Evolutionary conservation across 2,797 vertebrate genomes (phyloP).

Genomic region (Pseudomugil gertrudae): DNA sequence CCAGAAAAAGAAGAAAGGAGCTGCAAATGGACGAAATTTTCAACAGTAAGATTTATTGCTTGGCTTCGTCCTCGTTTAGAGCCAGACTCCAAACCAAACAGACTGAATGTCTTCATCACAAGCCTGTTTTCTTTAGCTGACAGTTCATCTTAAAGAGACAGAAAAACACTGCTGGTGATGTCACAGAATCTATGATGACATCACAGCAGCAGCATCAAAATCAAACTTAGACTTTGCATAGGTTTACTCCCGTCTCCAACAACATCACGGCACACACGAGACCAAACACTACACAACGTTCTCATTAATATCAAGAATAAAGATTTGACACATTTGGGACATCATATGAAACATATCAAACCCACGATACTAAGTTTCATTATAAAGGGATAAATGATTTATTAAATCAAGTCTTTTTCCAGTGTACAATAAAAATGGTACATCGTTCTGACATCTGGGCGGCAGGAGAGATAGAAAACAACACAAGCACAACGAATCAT

Average conservation of each 20-base stretch:
- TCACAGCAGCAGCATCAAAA: slow-evolving; percentile 22
- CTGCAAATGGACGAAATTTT: slow-evolving; percentile 31
- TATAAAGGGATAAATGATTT: slow-evolving; percentile 72
- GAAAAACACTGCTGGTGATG: slow-evolving; percentile 23
- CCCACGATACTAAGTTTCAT: slow-evolving; percentile 54
- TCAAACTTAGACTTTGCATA: slow-evolving; percentile 64
- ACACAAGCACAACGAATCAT: slow-evolving; percentile 28
- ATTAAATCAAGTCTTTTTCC: slow-evolving; percentile 64
- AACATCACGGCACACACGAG: slow-evolving; percentile 25
- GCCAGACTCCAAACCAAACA: slow-evolving; percentile 43
- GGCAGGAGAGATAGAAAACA: slow-evolving; percentile 62
- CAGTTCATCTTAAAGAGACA: slow-evolving; percentile 33
- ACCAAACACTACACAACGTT: slow-evolving; percentile 17
- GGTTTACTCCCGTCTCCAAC: slow-evolving; percentile 49
- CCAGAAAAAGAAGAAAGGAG: slow-evolving; percentile 32
- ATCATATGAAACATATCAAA: slow-evolving; percentile 63
- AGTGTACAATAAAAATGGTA: slow-evolving; percentile 54
- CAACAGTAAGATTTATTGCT: slow-evolving; percentile 67
- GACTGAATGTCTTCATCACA: background rate
- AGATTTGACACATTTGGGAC: slow-evolving; percentile 54
- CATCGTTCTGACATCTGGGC: slow-evolving; percentile 29
- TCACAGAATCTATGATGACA: slow-evolving; percentile 16
- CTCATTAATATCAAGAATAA: slow-evolving; percentile 64
- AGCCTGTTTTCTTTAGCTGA: background rate
- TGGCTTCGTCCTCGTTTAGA: slow-evolving; percentile 34